phyloP scores from a whole-genome alignment of 2,113 vertebrate species.

The Corythornis cristatus region DNA sequence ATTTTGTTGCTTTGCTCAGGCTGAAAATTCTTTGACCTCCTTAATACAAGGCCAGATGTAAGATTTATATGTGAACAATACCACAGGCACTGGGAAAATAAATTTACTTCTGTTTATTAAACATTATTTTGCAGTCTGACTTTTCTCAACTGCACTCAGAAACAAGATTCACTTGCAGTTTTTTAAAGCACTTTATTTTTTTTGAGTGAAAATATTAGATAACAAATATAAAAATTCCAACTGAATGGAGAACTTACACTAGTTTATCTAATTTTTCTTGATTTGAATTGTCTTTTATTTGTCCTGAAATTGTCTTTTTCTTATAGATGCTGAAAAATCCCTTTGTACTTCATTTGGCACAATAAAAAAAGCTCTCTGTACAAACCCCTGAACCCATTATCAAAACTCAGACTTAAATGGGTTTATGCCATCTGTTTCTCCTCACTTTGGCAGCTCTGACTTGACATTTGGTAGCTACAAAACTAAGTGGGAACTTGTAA shows the following conservation, averaged over 20 bases:
- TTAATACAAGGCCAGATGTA: not conserved
- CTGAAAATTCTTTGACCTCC: not conserved
- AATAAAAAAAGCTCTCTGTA: not conserved
- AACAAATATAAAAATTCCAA: not conserved
- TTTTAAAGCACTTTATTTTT: not conserved
- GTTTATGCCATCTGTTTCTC: slow-evolving; percentile 32
- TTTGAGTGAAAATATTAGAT: not conserved
- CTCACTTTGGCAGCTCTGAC: slow-evolving; percentile 44
- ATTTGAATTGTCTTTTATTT: slow-evolving; percentile 16
- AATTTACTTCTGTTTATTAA: not conserved
- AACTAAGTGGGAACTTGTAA: slow-evolving; percentile 20
- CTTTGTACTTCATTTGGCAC: not conserved
- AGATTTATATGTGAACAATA: not conserved
- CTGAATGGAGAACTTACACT: not conserved
- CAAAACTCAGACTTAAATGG: not conserved
- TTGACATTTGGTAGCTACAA: slow-evolving; percentile 37
- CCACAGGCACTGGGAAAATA: not conserved
- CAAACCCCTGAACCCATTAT: not conserved
- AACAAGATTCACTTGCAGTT: not conserved
- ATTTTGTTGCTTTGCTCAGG: not conserved
- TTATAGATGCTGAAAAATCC: not conserved
- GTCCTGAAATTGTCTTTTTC: not conserved
- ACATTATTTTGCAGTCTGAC: not conserved
- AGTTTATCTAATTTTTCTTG: not conserved
- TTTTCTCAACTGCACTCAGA: not conserved